Evolutionary conservation across 2,888 invertebrate genomes (phyloP).

Genomic region (Tineola bisselliella): DNA sequence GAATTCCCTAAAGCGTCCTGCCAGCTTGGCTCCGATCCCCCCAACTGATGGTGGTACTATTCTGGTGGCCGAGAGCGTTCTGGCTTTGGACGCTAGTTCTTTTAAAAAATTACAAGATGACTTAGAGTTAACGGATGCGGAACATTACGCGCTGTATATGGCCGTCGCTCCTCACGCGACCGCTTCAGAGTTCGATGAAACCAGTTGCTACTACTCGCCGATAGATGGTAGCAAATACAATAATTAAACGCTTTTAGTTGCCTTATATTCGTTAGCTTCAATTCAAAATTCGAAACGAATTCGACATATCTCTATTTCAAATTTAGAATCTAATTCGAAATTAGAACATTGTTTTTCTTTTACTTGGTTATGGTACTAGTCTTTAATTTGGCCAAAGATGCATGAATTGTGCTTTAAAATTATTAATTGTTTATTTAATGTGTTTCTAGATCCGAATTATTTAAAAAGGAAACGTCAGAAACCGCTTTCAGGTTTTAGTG

Average conservation of each 20-base stretch:
- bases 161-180: slow-evolving; percentile 88
- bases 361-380: not conserved
- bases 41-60: slow-evolving; percentile 68
- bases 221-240: slow-evolving; percentile 79
- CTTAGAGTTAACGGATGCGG: slow-evolving; percentile 84
- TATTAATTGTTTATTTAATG: slow-evolving; percentile 18
- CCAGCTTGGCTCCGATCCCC: slow-evolving; percentile 44
- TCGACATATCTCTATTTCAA: not conserved
- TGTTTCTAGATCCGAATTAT: slow-evolving; percentile 27
- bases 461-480: slow-evolving; percentile 19
- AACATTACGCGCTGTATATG: slow-evolving; percentile 88
- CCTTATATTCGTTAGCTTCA: not conserved
- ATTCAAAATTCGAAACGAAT: not conserved
- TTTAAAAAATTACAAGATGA: slow-evolving; percentile 58
- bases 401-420: not conserved
- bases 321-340: not conserved
- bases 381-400: not conserved
- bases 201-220: slow-evolving; percentile 86
- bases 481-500: slow-evolving; percentile 16
- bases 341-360: not conserved
- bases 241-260: slow-evolving; percentile 22
- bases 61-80: slow-evolving; percentile 65
- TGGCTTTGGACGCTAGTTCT: slow-evolving; percentile 50
- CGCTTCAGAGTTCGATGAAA: slow-evolving; percentile 87
- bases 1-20: slow-evolving; percentile 33